Conservation (phyloP, 2,888 invertebrate genomes). For the Brachypalpus laphriformis region DNA sequence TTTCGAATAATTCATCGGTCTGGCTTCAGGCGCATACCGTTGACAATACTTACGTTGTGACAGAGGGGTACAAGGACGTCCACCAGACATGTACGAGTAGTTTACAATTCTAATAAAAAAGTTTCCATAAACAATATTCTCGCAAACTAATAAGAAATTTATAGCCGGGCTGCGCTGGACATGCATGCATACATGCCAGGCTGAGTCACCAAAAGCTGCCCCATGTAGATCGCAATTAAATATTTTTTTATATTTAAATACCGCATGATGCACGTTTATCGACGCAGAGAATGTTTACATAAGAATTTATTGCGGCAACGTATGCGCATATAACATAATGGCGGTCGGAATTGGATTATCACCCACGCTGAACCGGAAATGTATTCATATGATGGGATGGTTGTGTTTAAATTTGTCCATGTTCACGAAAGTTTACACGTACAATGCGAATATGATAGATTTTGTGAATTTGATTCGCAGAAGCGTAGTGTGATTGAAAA, state of each 20-base stretch:
- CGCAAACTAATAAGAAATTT: background rate
- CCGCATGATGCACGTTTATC: constrained; percentile 37
- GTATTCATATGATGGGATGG: background rate
- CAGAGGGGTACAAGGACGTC: constrained; percentile 5
- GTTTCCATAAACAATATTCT: constrained; percentile 14
- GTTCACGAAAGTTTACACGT: too few species aligned
- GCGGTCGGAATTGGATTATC: background rate
- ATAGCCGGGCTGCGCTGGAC: background rate
- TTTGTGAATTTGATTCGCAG: too few species aligned
- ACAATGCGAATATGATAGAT: too few species aligned
- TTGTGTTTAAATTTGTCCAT: background rate
- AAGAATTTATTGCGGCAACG: constrained; percentile 17
- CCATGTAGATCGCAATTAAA: constrained; percentile 21
- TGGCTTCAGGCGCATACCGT: background rate
- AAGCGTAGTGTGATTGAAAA: too few species aligned
- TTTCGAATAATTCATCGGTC: constrained; percentile 18
- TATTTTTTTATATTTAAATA: background rate
- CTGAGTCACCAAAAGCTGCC: constrained; percentile 21
- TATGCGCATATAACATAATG: constrained; percentile 13
- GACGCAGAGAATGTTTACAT: constrained; percentile 24
- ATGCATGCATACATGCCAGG: background rate
- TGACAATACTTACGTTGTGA: constrained; percentile 12
- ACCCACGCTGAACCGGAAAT: constrained; percentile 13
- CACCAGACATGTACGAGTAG: constrained; percentile 3
- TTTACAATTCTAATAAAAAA: constrained; percentile 15